Evolutionary conservation across 2,888 invertebrate genomes (phyloP), one percentile per base, ranked within the genome.

Genomic region (Drosophila atripex): DNA sequence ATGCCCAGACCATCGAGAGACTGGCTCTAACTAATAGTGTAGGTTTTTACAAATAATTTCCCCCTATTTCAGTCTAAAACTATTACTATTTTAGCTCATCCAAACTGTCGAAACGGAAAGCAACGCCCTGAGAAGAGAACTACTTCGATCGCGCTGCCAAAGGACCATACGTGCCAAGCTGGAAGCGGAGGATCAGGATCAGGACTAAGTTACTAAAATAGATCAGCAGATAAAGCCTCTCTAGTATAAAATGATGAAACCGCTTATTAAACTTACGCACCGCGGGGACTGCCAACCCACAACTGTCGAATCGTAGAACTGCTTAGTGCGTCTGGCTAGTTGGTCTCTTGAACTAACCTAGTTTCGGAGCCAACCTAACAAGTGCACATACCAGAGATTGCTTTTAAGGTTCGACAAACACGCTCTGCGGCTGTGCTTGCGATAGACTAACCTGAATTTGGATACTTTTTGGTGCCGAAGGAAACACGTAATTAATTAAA

Each of bases 1-100:
- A 90, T 59, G 59, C 78, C 3, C 80, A 76, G 6, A 78, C 82
- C 8, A 66, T 90, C 28, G 90, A 90, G 51, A 84, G 89, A 30
- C 75, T 86, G 3, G 88, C 80, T 5, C 56, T 89, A 41, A 90
- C 90, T 6, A 63, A 88, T 1, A 90, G 90, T 59, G 90, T 91
- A 75, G 69, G 89, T 69, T 14, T 43, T 18, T 1, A 4, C 21
- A 4, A 21, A 43, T 8, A 18, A 11, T 18, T 18, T 21, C n/a
- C 4, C 46, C 30, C 47, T 45, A 38, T 14, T 21, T 3, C 23
- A n/a, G 8, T 5, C 0, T n/a, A 51, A n/a, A 46, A 18, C 41
- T 16, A 61, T 49, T 47, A 4, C 0, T 3, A 0, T 16, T 46
- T 7, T 61, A 90, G 90, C 70, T 90, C 2, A 56, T 86, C 6